Base-by-base conservation (phyloP, 2,888 invertebrate genomes). In the Phrixothrix hirtus region DNA sequence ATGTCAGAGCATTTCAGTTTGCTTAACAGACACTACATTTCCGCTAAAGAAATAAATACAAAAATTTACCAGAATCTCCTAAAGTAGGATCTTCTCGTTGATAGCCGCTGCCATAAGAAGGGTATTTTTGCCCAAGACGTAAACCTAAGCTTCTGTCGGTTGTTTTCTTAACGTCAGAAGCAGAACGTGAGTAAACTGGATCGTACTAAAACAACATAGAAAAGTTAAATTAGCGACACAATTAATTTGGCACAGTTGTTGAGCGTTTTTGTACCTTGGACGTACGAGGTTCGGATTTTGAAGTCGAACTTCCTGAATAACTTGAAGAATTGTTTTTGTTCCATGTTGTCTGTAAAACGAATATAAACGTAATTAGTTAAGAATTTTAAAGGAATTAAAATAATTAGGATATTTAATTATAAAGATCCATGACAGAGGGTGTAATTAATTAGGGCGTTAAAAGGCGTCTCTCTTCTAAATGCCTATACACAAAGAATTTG, bases 171-270 rank as follows among this genome's bases (percentile, higher is more conserved):
- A 62, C 53, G 48, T 70, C 70, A 10, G 64, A 49, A 51, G 69
- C 59, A 30, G 63, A 59, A 56, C 68, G 63, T 25, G 65, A 58
- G 57, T 70, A 70, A 31, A 62, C 62, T 34, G 66, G 58, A 47
- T 73, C 74, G 61, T 71, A 74, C 74, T 74, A 63, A 43, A 69
- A 68, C 15, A 51, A 25, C 5, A 4, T 10, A 32, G 16, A 31
- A 10, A 11, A n/a, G 7, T 11, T 11, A 3, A 5, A 4, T 13
- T 11, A 2, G 10, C 12, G 6, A 31, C 2, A 14, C 2, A 5
- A 21, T 2, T 5, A 38, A 12, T 5, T 21, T 21, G 7, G 7
- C 21, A n/a, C 26, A 26, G 12, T 21, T 41, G n/a, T n/a, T n/a
- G n/a, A n/a, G n/a, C n/a, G n/a, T n/a, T n/a, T n/a, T n/a, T n/a